Percentiles rank a stretch among this genome's conserved stretches.
These are phyloP conservation scores for Caenorhabditis wallacei DNA, from an alignment of 2,888 invertebrate genomes.

Conservation along the genomic window DNA sequence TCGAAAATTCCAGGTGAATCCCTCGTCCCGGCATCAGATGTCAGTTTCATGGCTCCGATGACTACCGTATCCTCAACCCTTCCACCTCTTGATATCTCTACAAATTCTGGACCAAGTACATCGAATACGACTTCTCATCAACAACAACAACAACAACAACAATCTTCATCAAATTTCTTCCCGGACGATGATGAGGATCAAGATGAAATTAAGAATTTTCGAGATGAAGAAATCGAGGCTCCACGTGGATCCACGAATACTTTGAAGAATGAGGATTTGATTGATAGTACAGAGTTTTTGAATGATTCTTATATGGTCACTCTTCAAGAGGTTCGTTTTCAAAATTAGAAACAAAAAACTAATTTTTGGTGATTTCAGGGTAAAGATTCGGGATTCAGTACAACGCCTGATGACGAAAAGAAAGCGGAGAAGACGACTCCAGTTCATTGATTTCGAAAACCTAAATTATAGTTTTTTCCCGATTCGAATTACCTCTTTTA, in stretches of 20 bases:
- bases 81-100: constrained; percentile 23
- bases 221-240: constrained; percentile 41
- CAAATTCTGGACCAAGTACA: constrained; percentile 20
- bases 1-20: constrained; percentile 65
- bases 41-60: constrained; percentile 42
- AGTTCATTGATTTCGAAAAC: neutral
- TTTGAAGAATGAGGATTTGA: constrained; percentile 8
- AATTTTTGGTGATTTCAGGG: constrained; percentile 9
- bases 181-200: constrained; percentile 47
- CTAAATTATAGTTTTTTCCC: constrained; percentile 2
- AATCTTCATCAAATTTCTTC: constrained; percentile 8
- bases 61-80: constrained; percentile 43
- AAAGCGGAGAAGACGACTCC: constrained; percentile 4
- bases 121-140: constrained; percentile 5
- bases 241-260: constrained; percentile 50
- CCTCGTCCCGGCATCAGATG: constrained; percentile 63
- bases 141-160: too few relatives aligned
- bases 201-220: constrained; percentile 66
- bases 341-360: neutral
- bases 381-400: constrained; percentile 58
- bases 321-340: constrained; percentile 27
- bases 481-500: neutral
- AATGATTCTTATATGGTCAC: constrained; percentile 2
- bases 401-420: constrained; percentile 54
- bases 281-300: constrained; percentile 16